phyloP scores from a whole-genome alignment of 2,888 invertebrate genomes.

The Spodoptera picta region DNA sequence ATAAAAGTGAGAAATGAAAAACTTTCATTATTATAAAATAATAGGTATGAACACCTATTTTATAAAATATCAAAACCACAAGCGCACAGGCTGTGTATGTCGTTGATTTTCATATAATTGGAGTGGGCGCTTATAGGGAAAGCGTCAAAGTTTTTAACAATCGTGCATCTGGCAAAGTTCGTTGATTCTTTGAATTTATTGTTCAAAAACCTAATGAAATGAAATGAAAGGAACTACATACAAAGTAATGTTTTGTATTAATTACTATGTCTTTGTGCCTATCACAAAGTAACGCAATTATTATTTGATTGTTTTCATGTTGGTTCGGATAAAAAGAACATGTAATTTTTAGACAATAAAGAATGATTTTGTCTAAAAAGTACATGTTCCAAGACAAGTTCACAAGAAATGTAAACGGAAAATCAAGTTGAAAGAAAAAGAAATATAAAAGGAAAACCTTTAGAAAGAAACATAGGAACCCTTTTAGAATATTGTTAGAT shows the following conservation, averaged over 20 bases:
- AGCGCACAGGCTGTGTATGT: conserved; percentile 8
- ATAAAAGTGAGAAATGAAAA: not conserved
- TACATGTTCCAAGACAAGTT: too few species aligned
- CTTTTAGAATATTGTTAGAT: conserved; percentile 27
- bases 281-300: not conserved
- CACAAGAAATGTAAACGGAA: not conserved
- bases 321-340: too few species aligned
- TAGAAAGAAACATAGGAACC: conserved; percentile 27
- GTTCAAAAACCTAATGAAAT: not conserved
- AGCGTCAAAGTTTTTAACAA: conserved; percentile 4
- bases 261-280: not conserved
- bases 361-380: too few species aligned
- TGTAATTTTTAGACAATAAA: too few species aligned
- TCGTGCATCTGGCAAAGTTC: not conserved
- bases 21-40: not conserved
- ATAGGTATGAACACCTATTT: not conserved
- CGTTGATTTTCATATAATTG: conserved; percentile 18
- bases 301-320: too few species aligned
- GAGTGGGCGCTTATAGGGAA: conserved; percentile 2
- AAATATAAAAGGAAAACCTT: conserved; percentile 15
- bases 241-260: not conserved
- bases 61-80: conserved; percentile 11
- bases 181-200: not conserved
- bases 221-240: not conserved
- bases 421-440: not conserved